These are phyloP conservation scores for Riparia riparia DNA, from an alignment of 2,113 vertebrate species.

Conservation along the genomic window DNA sequence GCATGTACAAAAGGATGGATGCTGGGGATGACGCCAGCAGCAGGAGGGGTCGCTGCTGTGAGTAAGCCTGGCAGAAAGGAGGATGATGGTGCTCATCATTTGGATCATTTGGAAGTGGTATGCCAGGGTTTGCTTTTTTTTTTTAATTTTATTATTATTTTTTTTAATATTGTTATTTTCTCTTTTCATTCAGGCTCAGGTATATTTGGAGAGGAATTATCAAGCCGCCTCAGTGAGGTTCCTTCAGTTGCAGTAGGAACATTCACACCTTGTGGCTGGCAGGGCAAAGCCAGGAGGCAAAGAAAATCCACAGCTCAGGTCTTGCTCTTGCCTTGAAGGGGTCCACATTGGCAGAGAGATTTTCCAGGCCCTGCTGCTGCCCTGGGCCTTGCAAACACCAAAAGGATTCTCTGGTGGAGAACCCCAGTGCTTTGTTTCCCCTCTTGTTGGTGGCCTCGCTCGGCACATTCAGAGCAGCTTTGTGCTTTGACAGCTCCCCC, in stretches of 20 bases:
- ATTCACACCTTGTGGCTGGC: background rate
- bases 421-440: background rate
- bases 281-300: background rate
- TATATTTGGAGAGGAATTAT: background rate
- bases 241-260: background rate
- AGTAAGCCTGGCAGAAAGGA: background rate
- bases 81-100: background rate
- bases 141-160: background rate
- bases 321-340: background rate
- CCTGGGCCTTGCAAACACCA: background rate
- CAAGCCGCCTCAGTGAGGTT: background rate
- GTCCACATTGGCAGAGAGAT: background rate
- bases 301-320: background rate
- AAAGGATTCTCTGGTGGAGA: background rate
- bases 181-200: background rate
- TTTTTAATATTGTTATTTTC: background rate
- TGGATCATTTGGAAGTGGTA: background rate
- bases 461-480: background rate
- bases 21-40: background rate
- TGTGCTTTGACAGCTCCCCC: background rate
- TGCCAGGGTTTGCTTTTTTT: background rate
- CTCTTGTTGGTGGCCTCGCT: background rate
- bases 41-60: background rate
- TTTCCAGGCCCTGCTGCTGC: background rate
- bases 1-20: background rate